These are phyloP conservation scores for Agapetus fuscipes DNA, from an alignment of 2,888 invertebrate genomes.

Conservation along the genomic window DNA sequence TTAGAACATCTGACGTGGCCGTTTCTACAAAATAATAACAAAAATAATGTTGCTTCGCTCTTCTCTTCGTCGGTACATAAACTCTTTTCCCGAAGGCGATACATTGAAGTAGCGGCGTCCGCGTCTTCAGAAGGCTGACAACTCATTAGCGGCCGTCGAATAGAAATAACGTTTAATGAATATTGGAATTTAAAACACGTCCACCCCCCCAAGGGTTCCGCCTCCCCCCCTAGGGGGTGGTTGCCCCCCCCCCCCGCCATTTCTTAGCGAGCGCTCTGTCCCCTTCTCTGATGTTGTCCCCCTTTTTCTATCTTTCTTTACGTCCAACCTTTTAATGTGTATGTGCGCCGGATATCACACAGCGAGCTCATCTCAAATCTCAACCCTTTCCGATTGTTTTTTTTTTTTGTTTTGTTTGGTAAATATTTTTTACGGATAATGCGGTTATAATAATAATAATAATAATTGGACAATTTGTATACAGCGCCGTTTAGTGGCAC, in stretches of 20 bases:
- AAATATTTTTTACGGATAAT: too few relatives aligned
- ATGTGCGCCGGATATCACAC: slow-evolving; percentile 17
- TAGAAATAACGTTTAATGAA: slow-evolving; percentile 23
- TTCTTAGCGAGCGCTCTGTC: slow-evolving; percentile 19
- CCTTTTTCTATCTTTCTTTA: slow-evolving; percentile 23
- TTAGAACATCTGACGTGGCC: too few relatives aligned
- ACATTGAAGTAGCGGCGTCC: neutral
- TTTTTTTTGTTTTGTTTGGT: neutral
- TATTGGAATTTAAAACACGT: slow-evolving; percentile 23
- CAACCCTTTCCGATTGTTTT: neutral
- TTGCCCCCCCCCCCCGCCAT: slow-evolving; percentile 7
- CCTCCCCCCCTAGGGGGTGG: slow-evolving; percentile 10
- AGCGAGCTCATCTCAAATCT: slow-evolving; percentile 3
- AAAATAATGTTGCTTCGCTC: too few relatives aligned
- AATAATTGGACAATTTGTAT: too few relatives aligned
- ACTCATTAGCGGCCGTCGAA: slow-evolving; percentile 23
- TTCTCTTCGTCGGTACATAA: neutral
- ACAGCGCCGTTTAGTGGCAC: too few relatives aligned
- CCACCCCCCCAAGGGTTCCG: slow-evolving; percentile 14
- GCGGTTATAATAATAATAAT: too few relatives aligned
- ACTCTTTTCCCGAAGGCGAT: neutral
- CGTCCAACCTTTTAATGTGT: slow-evolving; percentile 22
- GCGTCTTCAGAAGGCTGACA: slow-evolving; percentile 22
- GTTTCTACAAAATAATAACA: too few relatives aligned
- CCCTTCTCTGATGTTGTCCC: slow-evolving; percentile 23